Evolutionary conservation across 2,113 vertebrate genomes (phyloP).

Genomic region (Barbus barbus): DNA sequence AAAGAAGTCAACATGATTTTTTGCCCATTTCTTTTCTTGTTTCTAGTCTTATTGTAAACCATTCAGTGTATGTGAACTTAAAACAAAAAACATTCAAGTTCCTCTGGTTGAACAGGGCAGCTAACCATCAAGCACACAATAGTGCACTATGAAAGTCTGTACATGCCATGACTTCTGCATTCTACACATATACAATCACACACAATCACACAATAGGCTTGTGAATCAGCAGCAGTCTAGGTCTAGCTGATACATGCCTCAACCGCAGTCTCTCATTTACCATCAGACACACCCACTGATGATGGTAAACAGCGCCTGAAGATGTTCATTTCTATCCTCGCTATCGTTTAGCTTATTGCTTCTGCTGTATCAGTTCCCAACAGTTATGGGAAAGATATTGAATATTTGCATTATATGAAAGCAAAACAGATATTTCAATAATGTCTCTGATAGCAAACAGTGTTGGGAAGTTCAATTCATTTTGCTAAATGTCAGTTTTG

Average conservation of each 20-base stretch:
- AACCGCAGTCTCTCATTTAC: conserved; percentile 18
- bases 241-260: conserved; percentile 58
- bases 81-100: conserved; percentile 60
- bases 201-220: conserved; percentile 57
- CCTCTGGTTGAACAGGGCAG: conserved; percentile 61
- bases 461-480: not conserved
- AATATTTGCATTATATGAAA: not conserved
- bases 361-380: not conserved
- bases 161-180: conserved; percentile 31
- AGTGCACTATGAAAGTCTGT: conserved; percentile 43
- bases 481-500: no score
- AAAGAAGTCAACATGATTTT: not conserved
- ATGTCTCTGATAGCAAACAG: not conserved
- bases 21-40: no score
- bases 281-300: conserved; percentile 14
- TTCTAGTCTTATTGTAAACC: not conserved
- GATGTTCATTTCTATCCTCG: not conserved
- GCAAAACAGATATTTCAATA: not conserved
- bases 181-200: conserved; percentile 15
- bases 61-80: not conserved
- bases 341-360: not conserved
- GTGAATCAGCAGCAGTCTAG: conserved; percentile 50
- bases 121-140: conserved; percentile 54
- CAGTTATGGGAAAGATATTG: no score
- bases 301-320: conserved; percentile 13